phyloP scores from a whole-genome alignment of 2,113 vertebrate genomes.

The Conger conger region DNA sequence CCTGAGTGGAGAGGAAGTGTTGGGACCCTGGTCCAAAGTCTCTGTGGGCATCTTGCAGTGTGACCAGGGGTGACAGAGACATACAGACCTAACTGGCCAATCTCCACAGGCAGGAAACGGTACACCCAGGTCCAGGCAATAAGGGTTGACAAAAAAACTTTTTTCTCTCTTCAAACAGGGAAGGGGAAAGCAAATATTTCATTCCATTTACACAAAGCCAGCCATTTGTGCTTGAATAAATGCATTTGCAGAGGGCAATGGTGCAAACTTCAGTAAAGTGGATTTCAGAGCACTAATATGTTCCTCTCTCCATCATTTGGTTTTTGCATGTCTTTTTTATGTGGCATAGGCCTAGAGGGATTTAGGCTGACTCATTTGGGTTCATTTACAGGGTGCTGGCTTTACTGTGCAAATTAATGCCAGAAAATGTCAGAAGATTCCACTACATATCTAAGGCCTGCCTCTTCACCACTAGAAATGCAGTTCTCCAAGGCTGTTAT shows the following conservation, averaged over 20 bases:
- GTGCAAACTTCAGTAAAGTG: not conserved
- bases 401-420: constrained; percentile 54
- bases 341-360: constrained; percentile 29
- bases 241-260: constrained; percentile 29
- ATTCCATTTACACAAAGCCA: not conserved
- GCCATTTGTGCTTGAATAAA: not conserved
- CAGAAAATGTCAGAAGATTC: constrained; percentile 50
- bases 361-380: constrained; percentile 49
- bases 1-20: constrained; percentile 95
- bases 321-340: constrained; percentile 9
- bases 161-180: not conserved
- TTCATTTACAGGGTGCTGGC: constrained; percentile 62
- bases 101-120: constrained; percentile 31
- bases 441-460: constrained; percentile 43
- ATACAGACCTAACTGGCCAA: constrained; percentile 27
- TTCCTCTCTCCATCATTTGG: not conserved
- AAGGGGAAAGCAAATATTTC: not conserved
- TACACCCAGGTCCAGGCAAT: constrained; percentile 42
- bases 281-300: not conserved
- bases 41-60: constrained; percentile 92
- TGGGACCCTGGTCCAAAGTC: constrained; percentile 98
- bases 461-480: constrained; percentile 42
- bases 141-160: not conserved
- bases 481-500: constrained; percentile 1
- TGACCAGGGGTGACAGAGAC: not conserved